These are phyloP conservation scores for Stenodema calcarata DNA, from an alignment of 2,888 invertebrate genomes.

Conservation along the genomic window DNA sequence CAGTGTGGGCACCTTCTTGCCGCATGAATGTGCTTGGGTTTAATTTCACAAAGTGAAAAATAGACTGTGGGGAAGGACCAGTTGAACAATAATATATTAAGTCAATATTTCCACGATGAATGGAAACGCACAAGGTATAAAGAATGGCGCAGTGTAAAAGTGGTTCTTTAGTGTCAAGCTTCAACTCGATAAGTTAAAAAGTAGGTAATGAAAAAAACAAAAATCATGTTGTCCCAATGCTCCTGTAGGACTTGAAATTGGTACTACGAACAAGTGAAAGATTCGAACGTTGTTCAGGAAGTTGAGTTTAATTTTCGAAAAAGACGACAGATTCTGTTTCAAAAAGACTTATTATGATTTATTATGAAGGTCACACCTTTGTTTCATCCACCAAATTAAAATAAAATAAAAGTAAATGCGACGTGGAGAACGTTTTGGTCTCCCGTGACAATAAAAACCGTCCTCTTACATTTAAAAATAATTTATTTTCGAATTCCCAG, in stretches of 20 bases:
- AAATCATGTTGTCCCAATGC: neutral
- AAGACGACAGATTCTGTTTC: neutral
- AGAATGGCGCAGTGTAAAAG: neutral
- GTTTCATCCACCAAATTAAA: neutral
- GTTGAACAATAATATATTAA: neutral
- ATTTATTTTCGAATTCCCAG: neutral
- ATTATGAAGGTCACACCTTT: neutral
- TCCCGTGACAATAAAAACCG: neutral
- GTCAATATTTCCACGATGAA: neutral
- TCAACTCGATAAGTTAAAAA: neutral
- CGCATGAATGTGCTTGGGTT: neutral
- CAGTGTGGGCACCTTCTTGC: neutral
- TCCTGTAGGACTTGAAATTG: neutral
- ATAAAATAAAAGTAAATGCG: neutral
- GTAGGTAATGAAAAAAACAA: neutral
- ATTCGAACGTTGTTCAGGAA: neutral
- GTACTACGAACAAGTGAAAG: neutral
- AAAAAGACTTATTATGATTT: neutral
- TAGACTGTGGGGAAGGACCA: neutral
- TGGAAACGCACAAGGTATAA: neutral
- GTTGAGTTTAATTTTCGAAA: neutral
- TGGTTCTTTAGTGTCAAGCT: neutral
- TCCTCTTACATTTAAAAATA: neutral
- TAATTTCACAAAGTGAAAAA: neutral
- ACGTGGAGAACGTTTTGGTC: neutral